Evolutionary conservation across 2,113 vertebrate species (phyloP), one percentile per base, ranked within the genome.

Genomic region (Lagopus muta): DNA sequence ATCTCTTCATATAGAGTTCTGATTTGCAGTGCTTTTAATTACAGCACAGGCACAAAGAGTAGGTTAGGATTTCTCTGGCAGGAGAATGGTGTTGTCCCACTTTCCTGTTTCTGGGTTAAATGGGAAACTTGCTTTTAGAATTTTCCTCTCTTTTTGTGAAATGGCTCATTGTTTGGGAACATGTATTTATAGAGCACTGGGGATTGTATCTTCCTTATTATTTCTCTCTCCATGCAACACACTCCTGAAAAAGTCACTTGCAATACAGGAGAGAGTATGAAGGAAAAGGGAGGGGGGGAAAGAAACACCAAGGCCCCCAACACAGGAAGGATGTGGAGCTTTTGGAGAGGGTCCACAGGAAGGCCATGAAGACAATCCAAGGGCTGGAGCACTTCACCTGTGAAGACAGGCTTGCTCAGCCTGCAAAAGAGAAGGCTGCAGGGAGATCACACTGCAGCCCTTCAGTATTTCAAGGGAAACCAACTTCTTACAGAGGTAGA

Each of bases 21-120:
- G 76, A 66, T 60, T 91, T 74, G 38, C 75, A 88, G 0, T 8
- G 55, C 45, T 73, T 90, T 86, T 57, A 36, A 58, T 87, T 57
- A 30, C 48, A 84, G 55, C 62, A 43, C 3, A 55, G 75, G 64
- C 79, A 88, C 50, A 16, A 70, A 86, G 45, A 11, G 21, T 21
- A 19, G n/a, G 8, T 69, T 40, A n/a, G 64, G 55, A 80, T 64
- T 82, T 27, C 52, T 25, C 0, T 77, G 85, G 45, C 90, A 89
- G 50, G 64, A 69, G 40, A 54, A 36, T 61, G 30, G 54, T 54
- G 42, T 67, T 91, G 79, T 72, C 79, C 86, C 85, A 88, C 64
- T 89, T 82, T 10, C 11, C 40, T 80, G 85, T 58, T 80, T 80
- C 88, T 88, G 52, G 60, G 67, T 89, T 82, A 89, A 89, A 94